Percentiles rank a stretch among this genome's conserved stretches.
These are phyloP conservation scores for Sardinella longiceps DNA, from an alignment of 2,797 vertebrate genomes.

Conservation along the genomic window DNA sequence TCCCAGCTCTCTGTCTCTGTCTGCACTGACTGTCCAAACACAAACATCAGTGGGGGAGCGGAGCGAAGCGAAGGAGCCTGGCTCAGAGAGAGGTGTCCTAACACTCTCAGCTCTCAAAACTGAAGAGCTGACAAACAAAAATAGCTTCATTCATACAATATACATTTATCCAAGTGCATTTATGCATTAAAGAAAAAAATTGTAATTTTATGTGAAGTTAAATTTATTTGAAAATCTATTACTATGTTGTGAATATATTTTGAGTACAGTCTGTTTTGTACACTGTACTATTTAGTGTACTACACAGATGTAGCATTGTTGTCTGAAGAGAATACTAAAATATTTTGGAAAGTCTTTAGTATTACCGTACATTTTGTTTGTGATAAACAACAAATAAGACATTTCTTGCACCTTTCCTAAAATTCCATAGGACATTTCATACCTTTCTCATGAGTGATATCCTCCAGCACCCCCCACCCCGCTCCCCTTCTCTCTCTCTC, in stretches of 20 bases:
- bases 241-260: too few species aligned
- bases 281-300: too few species aligned
- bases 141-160: not conserved
- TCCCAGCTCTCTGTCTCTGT: not conserved
- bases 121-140: not conserved
- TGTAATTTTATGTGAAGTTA: not conserved
- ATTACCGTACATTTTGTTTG: not conserved
- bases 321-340: not conserved
- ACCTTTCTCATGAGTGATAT: too few species aligned
- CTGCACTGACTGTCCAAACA: slow-evolving; percentile 45
- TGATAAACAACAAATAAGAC: not conserved
- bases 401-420: not conserved
- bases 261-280: too few species aligned
- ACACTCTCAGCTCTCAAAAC: not conserved
- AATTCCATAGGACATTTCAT: too few species aligned
- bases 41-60: slow-evolving; percentile 68
- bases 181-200: not conserved
- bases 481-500: too few species aligned
- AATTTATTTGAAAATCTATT: not conserved
- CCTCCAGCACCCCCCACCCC: too few species aligned
- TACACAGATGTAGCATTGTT: not conserved
- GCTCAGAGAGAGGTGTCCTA: slow-evolving; percentile 57
- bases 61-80: slow-evolving; percentile 21
- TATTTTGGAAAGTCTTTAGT: not conserved
- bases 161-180: not conserved